Evolutionary conservation across 2,113 vertebrate species (phyloP).

Genomic region (Forbesichthys papilliferus): DNA sequence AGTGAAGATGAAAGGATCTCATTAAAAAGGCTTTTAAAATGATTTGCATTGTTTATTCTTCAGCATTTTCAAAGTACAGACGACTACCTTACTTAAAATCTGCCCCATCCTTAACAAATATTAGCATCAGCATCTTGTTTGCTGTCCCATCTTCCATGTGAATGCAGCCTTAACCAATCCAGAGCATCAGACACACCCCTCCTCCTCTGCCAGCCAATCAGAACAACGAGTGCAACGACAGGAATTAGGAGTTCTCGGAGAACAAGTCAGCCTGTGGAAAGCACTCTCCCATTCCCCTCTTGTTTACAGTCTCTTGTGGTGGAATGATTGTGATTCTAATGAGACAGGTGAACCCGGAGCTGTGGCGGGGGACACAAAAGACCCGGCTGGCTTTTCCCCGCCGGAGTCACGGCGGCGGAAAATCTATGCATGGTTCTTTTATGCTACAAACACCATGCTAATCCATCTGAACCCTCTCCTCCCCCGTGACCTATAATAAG

Average conservation of each 20-base stretch:
- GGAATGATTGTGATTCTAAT: constrained; percentile 7
- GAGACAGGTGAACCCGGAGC: constrained; percentile 45
- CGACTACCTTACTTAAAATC: no score
- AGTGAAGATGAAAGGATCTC: no score
- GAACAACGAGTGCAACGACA: constrained; percentile 32
- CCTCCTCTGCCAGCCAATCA: constrained; percentile 33
- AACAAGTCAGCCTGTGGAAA: no score
- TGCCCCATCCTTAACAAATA: no score
- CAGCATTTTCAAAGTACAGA: no score
- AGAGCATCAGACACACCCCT: constrained; percentile 18
- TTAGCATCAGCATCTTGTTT: background rate
- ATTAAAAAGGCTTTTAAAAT: no score
- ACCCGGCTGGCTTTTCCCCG: constrained; percentile 44
- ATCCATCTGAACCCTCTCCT: constrained; percentile 44
- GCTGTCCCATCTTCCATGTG: background rate
- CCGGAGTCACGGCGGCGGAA: constrained; percentile 54
- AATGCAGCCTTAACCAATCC: constrained; percentile 42
- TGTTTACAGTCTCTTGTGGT: constrained; percentile 10
- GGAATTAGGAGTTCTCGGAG: no score
- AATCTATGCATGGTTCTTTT: constrained; percentile 54
- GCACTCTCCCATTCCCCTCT: background rate
- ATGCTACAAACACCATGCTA: constrained; percentile 43
- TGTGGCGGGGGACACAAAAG: constrained; percentile 25
- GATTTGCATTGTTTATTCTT: no score
- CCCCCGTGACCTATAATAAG: constrained; percentile 41